phyloP scores from a whole-genome alignment of 2,888 invertebrate genomes.

The Tolmerus cingulatus region DNA sequence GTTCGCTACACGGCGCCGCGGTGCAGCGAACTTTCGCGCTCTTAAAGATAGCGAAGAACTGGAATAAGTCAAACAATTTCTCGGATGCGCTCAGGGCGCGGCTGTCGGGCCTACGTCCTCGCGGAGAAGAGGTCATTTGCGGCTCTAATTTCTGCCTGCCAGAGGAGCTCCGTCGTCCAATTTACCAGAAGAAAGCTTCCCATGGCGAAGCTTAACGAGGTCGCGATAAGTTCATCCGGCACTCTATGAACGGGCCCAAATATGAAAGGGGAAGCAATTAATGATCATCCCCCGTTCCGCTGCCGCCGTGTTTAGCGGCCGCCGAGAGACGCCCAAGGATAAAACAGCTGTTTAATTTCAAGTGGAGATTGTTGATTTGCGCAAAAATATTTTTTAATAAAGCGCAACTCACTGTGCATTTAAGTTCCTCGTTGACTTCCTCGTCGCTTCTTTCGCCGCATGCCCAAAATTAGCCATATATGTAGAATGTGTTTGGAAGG shows the following conservation, averaged over 20 bases:
- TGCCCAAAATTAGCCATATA: background rate
- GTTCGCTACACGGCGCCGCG: too few species aligned
- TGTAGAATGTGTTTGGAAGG: background rate
- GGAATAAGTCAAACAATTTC: constrained; percentile 28
- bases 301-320: background rate
- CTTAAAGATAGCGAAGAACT: constrained; percentile 9
- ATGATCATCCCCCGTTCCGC: constrained; percentile 16
- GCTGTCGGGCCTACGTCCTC: background rate
- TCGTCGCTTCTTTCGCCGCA: background rate
- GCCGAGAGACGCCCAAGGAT: background rate
- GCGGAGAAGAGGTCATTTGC: constrained; percentile 21
- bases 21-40: background rate
- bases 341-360: constrained; percentile 18
- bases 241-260: background rate
- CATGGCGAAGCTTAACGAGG: constrained; percentile 17
- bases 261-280: background rate
- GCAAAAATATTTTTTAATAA: constrained; percentile 9
- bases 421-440: background rate
- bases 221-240: constrained; percentile 30
- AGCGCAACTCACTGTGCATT: background rate
- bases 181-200: constrained; percentile 25
- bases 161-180: constrained; percentile 4
- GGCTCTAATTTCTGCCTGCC: background rate
- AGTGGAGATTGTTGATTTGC: constrained; percentile 5
- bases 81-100: background rate